Evolutionary conservation across 1,140 invertebrate species (phyloP).

Genomic region (Cryptotermes secundus): DNA sequence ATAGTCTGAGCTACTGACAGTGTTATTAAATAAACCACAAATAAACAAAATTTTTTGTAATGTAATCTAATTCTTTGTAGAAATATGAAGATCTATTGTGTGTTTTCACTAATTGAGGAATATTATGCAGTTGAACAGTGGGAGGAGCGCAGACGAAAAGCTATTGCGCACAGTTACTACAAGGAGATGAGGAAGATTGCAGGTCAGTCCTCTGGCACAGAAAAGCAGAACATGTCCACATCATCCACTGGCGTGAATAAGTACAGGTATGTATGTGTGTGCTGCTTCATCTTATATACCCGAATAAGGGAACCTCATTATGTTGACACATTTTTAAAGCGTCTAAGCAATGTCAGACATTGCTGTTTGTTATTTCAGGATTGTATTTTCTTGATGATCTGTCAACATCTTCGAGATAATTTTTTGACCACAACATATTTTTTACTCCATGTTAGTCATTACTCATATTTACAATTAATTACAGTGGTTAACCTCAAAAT

Average conservation of each 20-base stretch:
- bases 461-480: too few species aligned
- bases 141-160: constrained; percentile 60
- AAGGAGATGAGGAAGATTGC: constrained; percentile 56
- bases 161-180: constrained; percentile 53
- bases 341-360: too few species aligned
- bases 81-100: neutral
- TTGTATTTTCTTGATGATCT: too few species aligned
- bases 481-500: too few species aligned
- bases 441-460: too few species aligned
- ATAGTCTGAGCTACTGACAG: too few species aligned
- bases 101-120: neutral
- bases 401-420: too few species aligned
- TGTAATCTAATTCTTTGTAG: neutral
- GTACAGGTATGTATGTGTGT: neutral
- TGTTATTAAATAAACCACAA: too few species aligned
- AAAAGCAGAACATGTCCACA: neutral
- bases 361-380: too few species aligned
- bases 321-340: too few species aligned
- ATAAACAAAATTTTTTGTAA: neutral
- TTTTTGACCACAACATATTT: too few species aligned
- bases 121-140: constrained; percentile 56
- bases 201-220: neutral
- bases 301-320: too few species aligned
- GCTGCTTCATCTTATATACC: neutral
- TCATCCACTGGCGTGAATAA: neutral